Evolutionary conservation across 2,888 invertebrate species (phyloP).

Genomic region (Sarcophaga carnaria): DNA sequence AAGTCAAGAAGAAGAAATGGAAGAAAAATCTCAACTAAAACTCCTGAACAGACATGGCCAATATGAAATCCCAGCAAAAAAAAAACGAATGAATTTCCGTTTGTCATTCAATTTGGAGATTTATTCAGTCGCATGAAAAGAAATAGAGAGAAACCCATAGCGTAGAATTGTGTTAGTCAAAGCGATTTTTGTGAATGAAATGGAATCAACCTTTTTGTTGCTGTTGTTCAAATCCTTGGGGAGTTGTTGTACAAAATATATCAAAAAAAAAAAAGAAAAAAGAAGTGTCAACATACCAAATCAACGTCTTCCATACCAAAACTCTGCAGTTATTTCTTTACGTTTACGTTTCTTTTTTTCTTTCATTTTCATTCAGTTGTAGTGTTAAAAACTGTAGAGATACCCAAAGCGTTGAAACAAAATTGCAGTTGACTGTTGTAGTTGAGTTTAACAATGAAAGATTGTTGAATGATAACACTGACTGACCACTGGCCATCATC

Average conservation of each 20-base stretch:
- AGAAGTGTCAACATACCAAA: constrained; percentile 64
- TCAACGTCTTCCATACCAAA: constrained; percentile 57
- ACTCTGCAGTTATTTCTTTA: background rate
- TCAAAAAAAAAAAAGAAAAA: constrained; percentile 23
- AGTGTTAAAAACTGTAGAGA: constrained; percentile 40
- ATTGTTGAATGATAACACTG: constrained; percentile 55
- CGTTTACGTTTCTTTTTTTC: background rate
- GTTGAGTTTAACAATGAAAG: constrained; percentile 62
- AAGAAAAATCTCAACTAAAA: constrained; percentile 30
- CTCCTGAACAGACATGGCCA: background rate
- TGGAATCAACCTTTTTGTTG: constrained; percentile 52
- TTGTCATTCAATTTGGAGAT: constrained; percentile 64
- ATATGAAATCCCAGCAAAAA: background rate
- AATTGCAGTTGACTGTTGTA: constrained; percentile 14
- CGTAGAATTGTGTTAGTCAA: constrained; percentile 32
- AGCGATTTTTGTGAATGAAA: constrained; percentile 68
- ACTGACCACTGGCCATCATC: constrained; percentile 38
- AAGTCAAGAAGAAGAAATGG: constrained; percentile 54
- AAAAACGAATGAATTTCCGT: constrained; percentile 56
- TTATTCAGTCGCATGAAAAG: constrained; percentile 51
- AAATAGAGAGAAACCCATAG: constrained; percentile 5
- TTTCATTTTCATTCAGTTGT: constrained; percentile 23
- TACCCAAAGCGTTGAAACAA: background rate
- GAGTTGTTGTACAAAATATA: constrained; percentile 52
- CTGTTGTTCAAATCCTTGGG: constrained; percentile 42